Conservation (phyloP, 2,797 vertebrate genomes). For the Poeciliopsis presidionis region DNA sequence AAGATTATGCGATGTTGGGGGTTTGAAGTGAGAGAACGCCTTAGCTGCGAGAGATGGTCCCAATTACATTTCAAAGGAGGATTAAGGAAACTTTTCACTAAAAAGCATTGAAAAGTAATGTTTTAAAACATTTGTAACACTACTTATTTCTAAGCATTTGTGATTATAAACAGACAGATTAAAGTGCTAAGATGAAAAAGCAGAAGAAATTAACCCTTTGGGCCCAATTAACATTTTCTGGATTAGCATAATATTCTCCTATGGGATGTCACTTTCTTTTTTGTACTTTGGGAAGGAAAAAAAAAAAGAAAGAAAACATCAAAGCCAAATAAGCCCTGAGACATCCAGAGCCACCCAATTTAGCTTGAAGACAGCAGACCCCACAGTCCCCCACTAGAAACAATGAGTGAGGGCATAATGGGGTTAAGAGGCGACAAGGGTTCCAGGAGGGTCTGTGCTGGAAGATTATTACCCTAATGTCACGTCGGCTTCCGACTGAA, state of each 20-base stretch:
- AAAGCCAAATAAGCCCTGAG: conserved; percentile 71
- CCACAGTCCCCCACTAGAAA: conserved; percentile 58
- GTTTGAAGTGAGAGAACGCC: conserved; percentile 33
- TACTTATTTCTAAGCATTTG: conserved; percentile 67
- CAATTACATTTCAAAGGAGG: conserved; percentile 72
- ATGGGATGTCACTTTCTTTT: conserved; percentile 68
- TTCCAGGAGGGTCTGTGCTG: conserved; percentile 50
- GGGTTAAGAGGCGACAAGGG: conserved; percentile 48
- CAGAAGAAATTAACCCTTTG: conserved; percentile 78
- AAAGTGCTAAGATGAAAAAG: conserved; percentile 66
- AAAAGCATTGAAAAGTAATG: conserved; percentile 53
- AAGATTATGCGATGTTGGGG: conserved; percentile 43
- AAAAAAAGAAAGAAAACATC: conserved; percentile 63
- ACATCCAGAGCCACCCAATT: conserved; percentile 71
- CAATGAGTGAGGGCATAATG: conserved; percentile 50
- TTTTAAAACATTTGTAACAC: conserved; percentile 53
- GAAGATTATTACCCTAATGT: conserved; percentile 59
- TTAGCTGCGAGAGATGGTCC: conserved; percentile 50
- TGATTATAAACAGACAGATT: conserved; percentile 64
- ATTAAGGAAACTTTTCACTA: conserved; percentile 74
- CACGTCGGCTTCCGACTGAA: conserved; percentile 6
- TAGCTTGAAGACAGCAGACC: conserved; percentile 59
- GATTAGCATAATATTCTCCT: conserved; percentile 79
- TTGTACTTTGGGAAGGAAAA: conserved; percentile 30
- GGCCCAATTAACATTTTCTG: conserved; percentile 79